A percentile compares a stretch with the other conserved stretches of the same genome.
Conservation (phyloP, 2,888 invertebrate genomes). For the Pherbina coryleti region DNA sequence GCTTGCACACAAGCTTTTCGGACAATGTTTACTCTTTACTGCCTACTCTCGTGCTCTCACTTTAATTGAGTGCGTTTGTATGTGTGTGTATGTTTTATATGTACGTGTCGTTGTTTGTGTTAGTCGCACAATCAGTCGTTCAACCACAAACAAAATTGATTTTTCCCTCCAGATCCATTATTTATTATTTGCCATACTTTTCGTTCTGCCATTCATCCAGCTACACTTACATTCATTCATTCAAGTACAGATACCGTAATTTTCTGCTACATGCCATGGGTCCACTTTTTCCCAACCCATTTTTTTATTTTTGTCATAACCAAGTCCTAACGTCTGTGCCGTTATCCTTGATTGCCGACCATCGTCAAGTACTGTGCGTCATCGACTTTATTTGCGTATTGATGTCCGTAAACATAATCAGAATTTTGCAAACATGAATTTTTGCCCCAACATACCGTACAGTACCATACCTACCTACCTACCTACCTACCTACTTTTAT, state of each 20-base stretch:
- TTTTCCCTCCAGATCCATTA: slow-evolving; percentile 29
- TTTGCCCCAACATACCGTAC: slow-evolving; percentile 40
- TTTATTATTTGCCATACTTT: slow-evolving; percentile 35
- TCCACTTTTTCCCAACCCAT: background rate
- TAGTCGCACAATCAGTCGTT: slow-evolving; percentile 31
- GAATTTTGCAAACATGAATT: slow-evolving; percentile 60
- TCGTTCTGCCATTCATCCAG: slow-evolving; percentile 25
- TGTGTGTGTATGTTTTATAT: slow-evolving; percentile 39
- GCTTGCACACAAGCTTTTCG: slow-evolving; percentile 3
- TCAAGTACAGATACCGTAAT: no score
- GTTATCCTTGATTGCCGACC: background rate
- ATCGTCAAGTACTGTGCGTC: slow-evolving; percentile 9
- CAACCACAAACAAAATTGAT: slow-evolving; percentile 45
- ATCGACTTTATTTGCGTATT: slow-evolving; percentile 54
- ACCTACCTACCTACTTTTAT: background rate
- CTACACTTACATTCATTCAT: no score
- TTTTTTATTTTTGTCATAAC: background rate
- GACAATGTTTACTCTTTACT: background rate
- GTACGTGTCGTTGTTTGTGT: slow-evolving; percentile 4
- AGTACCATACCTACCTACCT: background rate
- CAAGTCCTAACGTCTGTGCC: background rate
- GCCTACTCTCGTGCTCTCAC: background rate
- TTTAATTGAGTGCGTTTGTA: background rate
- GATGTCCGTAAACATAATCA: slow-evolving; percentile 65
- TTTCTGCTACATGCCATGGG: background rate